Conservation (phyloP, 2,113 vertebrate genomes). For the Terrapene triunguis region DNA sequence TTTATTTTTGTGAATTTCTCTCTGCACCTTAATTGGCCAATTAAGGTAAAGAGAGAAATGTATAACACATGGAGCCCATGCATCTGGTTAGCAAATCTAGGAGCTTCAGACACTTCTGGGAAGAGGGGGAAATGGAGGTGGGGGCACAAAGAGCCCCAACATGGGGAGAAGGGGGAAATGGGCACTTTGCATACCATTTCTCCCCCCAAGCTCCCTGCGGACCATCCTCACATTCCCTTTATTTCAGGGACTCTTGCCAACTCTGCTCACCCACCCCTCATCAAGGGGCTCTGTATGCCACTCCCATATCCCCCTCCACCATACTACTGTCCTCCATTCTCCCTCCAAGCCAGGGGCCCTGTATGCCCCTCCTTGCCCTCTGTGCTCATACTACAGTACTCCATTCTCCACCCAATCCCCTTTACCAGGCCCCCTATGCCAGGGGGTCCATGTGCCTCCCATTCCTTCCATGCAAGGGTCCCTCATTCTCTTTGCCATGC, state of each 20-base stretch:
- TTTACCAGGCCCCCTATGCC: too few species aligned
- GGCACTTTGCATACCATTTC: neutral
- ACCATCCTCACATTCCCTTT: neutral
- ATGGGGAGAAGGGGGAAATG: neutral
- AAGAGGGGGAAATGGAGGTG: too few species aligned
- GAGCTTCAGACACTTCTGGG: neutral
- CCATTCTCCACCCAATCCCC: too few species aligned
- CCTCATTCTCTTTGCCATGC: too few species aligned
- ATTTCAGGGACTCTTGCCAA: neutral
- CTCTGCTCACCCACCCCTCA: neutral
- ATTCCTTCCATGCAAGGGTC: too few species aligned
- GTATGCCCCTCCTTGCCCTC: too few species aligned
- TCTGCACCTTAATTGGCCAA: neutral
- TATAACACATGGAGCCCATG: neutral
- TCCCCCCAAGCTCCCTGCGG: neutral
- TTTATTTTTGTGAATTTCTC: neutral
- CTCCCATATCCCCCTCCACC: too few species aligned
- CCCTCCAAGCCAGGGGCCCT: neutral
- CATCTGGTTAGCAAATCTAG: neutral
- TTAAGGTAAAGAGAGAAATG: neutral
- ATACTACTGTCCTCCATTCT: neutral
- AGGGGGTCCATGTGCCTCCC: too few species aligned
- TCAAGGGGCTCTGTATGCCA: too few species aligned
- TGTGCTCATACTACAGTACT: too few species aligned
- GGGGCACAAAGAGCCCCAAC: neutral